Conservation (phyloP, 2,113 vertebrate genomes). For the Lagopus leucura region DNA sequence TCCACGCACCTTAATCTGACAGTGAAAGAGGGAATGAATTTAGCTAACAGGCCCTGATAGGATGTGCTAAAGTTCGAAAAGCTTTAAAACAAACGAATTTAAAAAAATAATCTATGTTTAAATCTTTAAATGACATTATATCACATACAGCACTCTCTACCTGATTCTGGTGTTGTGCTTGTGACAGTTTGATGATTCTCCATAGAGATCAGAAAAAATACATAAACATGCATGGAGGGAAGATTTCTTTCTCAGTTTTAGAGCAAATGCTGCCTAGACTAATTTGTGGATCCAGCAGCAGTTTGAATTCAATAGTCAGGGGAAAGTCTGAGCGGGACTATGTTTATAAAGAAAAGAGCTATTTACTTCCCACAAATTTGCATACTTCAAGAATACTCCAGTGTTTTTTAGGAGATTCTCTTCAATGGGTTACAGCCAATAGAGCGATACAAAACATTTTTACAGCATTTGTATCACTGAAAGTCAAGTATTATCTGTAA, state of each 20-base stretch:
- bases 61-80: background rate
- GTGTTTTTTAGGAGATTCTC: background rate
- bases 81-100: background rate
- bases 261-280: background rate
- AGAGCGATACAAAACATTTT: background rate
- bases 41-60: background rate
- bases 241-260: constrained; percentile 12
- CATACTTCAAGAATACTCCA: background rate
- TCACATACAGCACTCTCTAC: background rate
- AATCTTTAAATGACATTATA: background rate
- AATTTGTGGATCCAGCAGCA: background rate
- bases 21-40: background rate
- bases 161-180: background rate
- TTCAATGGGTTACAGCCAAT: background rate
- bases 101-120: background rate
- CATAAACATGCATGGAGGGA: background rate
- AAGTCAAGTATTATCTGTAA: background rate
- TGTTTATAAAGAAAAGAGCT: background rate
- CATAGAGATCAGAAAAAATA: background rate
- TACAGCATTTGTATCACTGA: background rate
- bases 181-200: background rate
- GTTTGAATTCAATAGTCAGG: background rate
- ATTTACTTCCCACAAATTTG: background rate
- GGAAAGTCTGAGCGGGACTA: background rate
- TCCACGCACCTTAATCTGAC: background rate